phyloP scores from a whole-genome alignment of 2,113 vertebrate genomes.

The Triplophysa siluroides region DNA sequence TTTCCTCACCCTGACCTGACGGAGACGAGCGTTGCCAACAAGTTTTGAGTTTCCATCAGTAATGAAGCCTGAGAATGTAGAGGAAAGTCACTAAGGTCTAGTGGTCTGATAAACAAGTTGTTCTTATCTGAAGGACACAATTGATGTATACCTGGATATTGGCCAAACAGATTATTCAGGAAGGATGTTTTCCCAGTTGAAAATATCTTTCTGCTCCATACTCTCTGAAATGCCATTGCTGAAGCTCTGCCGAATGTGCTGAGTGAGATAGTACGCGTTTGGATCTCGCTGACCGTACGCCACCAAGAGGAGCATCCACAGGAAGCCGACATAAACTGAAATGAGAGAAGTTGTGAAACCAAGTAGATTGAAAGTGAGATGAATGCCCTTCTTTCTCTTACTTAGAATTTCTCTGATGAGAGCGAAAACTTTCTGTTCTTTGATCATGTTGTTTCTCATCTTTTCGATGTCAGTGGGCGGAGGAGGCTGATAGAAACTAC shows the following conservation, averaged over 20 bases:
- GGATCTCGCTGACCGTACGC: constrained; percentile 91
- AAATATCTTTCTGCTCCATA: constrained; percentile 82
- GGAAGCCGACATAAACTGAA: constrained; percentile 86
- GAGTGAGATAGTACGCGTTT: constrained; percentile 84
- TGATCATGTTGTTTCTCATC: constrained; percentile 82
- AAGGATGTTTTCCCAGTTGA: constrained; percentile 85
- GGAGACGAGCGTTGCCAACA: constrained; percentile 85
- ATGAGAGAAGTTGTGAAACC: constrained; percentile 26
- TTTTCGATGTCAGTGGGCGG: constrained; percentile 80
- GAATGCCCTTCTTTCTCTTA: constrained; percentile 56
- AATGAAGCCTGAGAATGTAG: constrained; percentile 82
- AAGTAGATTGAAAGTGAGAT: not conserved
- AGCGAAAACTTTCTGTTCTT: constrained; percentile 88
- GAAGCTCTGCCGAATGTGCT: constrained; percentile 88
- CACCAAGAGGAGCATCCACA: constrained; percentile 90
- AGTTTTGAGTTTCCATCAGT: constrained; percentile 93
- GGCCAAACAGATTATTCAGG: constrained; percentile 82
- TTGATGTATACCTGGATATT: constrained; percentile 77
- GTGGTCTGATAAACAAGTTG: not conserved
- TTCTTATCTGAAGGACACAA: not conserved
- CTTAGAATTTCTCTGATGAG: constrained; percentile 89
- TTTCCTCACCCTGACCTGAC: constrained; percentile 84
- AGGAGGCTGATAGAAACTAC: constrained; percentile 84
- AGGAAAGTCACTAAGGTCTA: not conserved
- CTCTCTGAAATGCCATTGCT: constrained; percentile 74